Base-by-base conservation (phyloP, 2,888 invertebrate species). In the Hypercompe scribonia region DNA sequence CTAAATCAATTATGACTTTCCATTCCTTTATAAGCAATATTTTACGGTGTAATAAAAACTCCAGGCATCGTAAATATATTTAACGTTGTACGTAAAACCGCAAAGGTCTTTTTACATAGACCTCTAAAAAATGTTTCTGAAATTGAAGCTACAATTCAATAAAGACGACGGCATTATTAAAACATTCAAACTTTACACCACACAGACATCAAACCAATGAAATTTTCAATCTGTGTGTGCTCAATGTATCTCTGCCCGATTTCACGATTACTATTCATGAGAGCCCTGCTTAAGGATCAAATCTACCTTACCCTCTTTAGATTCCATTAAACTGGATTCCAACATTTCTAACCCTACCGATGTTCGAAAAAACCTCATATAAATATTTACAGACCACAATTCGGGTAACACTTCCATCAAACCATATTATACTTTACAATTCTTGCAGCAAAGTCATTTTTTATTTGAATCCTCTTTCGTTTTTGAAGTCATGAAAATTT, bases 301-400 rank as follows among this genome's bases (percentile, higher is more conserved):
- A 84, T 80, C 80, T 75, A 77, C 79, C 77, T 72, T 64, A 71
- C 82, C 84, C 87, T 86, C 88, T 87, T 83, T 79, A 83, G 88
- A 88, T 89, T 88, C 91, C 90, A 91, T 92, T 91, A 91, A 87
- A 87, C 82, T 86, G 87, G 85, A 88, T 68, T 71, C 86, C 84
- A 89, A 88, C 88, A 89, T 87, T 65, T 68, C 86, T 85, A 89
- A 88, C 88, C 89, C 88, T 86, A 86, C 83, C 84, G 83, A 83
- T 80, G 78, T 81, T 80, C 83, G 81, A 86, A 85, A 87, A 88
- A 85, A 85, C 85, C 84, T 86, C 88, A 81, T 85, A 90, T 90
- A 90, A 90, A 91, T 91, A 91, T 91, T 91, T 90, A 91, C 87
- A 82, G 79, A 68, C 70, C 75, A 68, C 81, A 86, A 87, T 86